phyloP scores from a whole-genome alignment of 2,113 vertebrate species.

The Grallaria varia region DNA sequence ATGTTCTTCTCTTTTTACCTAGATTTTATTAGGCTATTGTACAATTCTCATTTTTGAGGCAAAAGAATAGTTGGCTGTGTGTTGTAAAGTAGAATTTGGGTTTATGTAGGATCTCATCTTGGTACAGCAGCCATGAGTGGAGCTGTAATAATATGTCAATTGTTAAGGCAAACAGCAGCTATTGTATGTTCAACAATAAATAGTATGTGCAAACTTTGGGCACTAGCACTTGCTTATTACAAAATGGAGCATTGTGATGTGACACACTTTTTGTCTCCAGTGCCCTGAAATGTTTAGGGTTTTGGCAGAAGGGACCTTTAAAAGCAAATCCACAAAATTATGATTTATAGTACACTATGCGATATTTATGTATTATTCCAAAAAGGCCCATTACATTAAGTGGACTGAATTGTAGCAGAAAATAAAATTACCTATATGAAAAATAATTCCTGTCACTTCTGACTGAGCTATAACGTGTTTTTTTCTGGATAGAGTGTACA shows the following conservation, averaged over 20 bases:
- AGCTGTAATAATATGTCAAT: neutral
- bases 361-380: neutral
- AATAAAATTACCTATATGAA: neutral
- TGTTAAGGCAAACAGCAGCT: slow-evolving; percentile 25
- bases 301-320: neutral
- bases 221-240: neutral
- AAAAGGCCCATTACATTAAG: neutral
- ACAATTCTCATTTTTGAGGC: neutral
- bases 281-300: neutral
- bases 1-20: neutral
- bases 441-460: neutral
- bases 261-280: neutral
- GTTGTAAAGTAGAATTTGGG: neutral
- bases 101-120: neutral
- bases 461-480: neutral
- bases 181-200: neutral
- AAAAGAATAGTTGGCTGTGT: neutral
- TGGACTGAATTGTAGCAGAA: neutral
- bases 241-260: neutral
- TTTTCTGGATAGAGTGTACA: neutral
- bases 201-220: neutral
- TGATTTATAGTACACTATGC: rapidly evolving
- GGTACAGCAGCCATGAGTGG: neutral
- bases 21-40: neutral
- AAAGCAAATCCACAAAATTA: neutral